These are phyloP conservation scores for Danio jaintianensis DNA, from an alignment of 2,797 vertebrate species.

Conservation along the genomic window DNA sequence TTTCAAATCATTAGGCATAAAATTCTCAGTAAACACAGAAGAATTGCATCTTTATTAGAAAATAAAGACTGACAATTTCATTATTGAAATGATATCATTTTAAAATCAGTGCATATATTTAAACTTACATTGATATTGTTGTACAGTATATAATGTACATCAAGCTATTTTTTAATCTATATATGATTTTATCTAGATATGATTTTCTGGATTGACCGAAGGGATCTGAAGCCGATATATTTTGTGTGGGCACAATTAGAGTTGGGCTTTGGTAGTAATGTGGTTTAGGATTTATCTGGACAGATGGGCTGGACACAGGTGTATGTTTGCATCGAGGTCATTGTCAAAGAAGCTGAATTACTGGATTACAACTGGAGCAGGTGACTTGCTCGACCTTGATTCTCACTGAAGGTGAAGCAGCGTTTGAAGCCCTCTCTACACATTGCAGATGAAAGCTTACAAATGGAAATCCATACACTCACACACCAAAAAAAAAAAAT, in stretches of 20 bases:
- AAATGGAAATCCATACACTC: constrained; percentile 34
- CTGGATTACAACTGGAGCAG: constrained; percentile 16
- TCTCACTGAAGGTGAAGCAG: background rate
- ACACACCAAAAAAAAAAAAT: background rate
- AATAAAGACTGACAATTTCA: background rate
- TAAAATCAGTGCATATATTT: background rate
- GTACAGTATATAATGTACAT: no score
- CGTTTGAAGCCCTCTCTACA: constrained; percentile 12
- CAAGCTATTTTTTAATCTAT: no score
- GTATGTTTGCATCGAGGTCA: constrained; percentile 24
- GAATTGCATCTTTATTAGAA: background rate
- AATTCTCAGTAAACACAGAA: background rate
- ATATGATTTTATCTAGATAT: no score
- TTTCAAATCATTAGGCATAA: background rate
- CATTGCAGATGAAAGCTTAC: constrained; percentile 33
- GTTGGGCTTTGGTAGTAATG: background rate
- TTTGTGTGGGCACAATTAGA: background rate
- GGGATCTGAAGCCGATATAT: background rate
- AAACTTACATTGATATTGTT: no score
- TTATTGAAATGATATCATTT: no score
- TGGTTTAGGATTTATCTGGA: constrained; percentile 5
- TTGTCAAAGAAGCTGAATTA: constrained; percentile 27
- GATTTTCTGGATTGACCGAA: no score
- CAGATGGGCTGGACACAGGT: constrained; percentile 13
- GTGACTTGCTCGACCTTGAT: constrained; percentile 23